Evolutionary conservation across 2,113 vertebrate genomes (phyloP), one percentile per base, ranked within the genome.

Genomic region (Neomonachus schauinslandi): DNA sequence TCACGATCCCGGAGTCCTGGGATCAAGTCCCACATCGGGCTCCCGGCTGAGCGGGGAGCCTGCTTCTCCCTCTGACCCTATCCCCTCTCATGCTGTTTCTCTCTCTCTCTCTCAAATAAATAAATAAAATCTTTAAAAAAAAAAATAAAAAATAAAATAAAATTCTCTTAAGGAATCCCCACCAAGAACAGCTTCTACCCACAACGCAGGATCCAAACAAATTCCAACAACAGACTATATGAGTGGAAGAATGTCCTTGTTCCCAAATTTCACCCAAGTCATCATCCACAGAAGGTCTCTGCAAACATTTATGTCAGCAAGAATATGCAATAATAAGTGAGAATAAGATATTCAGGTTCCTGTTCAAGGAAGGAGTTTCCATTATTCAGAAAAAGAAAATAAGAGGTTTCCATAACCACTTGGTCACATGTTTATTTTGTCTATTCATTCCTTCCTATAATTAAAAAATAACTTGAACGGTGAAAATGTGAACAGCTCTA

Each of bases 391-490:
- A 96, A 91, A 88, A 95, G 69, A 89, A 94, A 93, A 67, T 12
- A 91, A 46, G 16, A n/a, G 39, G 18, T 88, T 97, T 94, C 94
- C 8, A 81, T 49, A 84, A 91, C 14, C 57, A 94, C 55, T 84
- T 95, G 88, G 1, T 0, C 46, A 15, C 81, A 21, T 80, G 79
- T 24, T 93, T 71, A 59, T 79, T 95, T 69, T 85, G 91, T 83
- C 69, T 76, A 89, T 69, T n/a, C 82, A 95, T 93, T 76, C 63
- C 24, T 96, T 65, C 69, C 71, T 91, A 4, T 63, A 91, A 97
- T 91, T 76, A 97, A 96, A 65, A 94, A 82, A 80, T 19, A 94
- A 87, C n/a, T 94, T 26, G 28, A 89, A 87, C 69, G 94, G 91
- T 82, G 36, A 94, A 93, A 93, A 93, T 91, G 83, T 59, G 57